Base-by-base conservation (phyloP, 2,888 invertebrate species). In the Congeria kusceri region DNA sequence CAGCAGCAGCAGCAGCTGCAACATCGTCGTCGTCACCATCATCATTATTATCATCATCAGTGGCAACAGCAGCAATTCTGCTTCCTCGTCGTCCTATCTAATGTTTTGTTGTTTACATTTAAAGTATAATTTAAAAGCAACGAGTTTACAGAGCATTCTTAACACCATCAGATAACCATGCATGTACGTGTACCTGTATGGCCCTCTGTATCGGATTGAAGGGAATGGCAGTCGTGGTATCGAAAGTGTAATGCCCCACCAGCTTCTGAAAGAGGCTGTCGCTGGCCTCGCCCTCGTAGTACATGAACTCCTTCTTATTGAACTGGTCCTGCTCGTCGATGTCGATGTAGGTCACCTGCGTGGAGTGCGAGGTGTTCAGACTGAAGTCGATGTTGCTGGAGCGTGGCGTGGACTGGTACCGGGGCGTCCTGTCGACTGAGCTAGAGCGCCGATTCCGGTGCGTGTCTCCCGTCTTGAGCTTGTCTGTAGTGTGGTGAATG, bases 211-310 rank as follows among this genome's bases (percentile, higher is more conserved):
- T 67, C n/a, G 74, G 72, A 47, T 70, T 75, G 44, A 83, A 69
- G 2, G 79, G 58, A 20, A 83, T 83, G 0, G 79, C 44, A n/a
- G 71, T 58, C 9, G 77, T 61, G 7, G 29, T 58, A 18, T 83
- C 79, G 61, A 83, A 72, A 13, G 74, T 65, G 59, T 77, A 83
- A 23, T 64, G 46, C 23, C 83, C 83, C 1, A 83, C 62, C 13
- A 83, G 57, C 28, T 70, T 74, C 56, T 71, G 61, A 20, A 77
- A 72, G n/a, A 68, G 46, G 28, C 47, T 71, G 56, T 68, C 69
- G 64, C 72, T 80, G 5, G 68, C 65, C 62, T 83, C 83, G n/a
- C 83, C 83, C n/a, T 83, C 83, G 56, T 67, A 62, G 49, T 74
- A 83, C 11, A 49, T 28, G 4, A 77, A n/a, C 29, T 77, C 83